phyloP scores from a whole-genome alignment of 2,888 invertebrate genomes.

The Zonitis immaculata region DNA sequence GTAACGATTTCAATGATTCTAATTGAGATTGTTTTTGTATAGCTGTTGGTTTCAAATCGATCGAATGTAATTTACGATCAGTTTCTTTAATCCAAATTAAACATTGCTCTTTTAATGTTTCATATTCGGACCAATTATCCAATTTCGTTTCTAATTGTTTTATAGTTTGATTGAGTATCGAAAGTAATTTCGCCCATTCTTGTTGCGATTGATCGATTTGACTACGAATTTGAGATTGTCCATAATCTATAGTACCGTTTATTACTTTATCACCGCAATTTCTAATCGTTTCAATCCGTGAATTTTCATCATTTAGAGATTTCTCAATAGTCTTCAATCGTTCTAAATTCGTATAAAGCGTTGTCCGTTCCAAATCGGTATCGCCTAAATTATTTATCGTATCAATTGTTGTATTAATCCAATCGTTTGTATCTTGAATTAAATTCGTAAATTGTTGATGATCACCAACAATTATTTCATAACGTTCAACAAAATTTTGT shows the following conservation, averaged over 20 bases:
- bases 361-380: slow-evolving; percentile 75
- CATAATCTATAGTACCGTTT: slow-evolving; percentile 76
- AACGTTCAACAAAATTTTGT: slow-evolving; percentile 74
- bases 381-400: slow-evolving; percentile 81
- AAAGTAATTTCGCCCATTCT: slow-evolving; percentile 81
- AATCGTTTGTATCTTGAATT: slow-evolving; percentile 80
- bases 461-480: slow-evolving; percentile 82
- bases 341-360: slow-evolving; percentile 81
- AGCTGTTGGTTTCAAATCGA: slow-evolving; percentile 78
- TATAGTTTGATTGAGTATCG: slow-evolving; percentile 71
- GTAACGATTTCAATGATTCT: slow-evolving; percentile 70
- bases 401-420: slow-evolving; percentile 78
- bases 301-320: slow-evolving; percentile 80
- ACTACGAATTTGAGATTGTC: slow-evolving; percentile 78
- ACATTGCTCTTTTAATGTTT: slow-evolving; percentile 78
- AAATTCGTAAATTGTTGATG: slow-evolving; percentile 87
- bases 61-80: slow-evolving; percentile 80
- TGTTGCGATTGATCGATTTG: slow-evolving; percentile 85
- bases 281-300: slow-evolving; percentile 74
- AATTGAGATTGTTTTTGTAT: slow-evolving; percentile 81
- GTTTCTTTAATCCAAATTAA: slow-evolving; percentile 83
- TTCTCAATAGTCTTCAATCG: slow-evolving; percentile 75
- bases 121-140: slow-evolving; percentile 89
- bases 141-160: slow-evolving; percentile 76
- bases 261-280: slow-evolving; percentile 84